Percentiles rank a stretch among this genome's conserved stretches.
phyloP scores from a whole-genome alignment of 2,113 vertebrate species.

The Albula goreensis region DNA sequence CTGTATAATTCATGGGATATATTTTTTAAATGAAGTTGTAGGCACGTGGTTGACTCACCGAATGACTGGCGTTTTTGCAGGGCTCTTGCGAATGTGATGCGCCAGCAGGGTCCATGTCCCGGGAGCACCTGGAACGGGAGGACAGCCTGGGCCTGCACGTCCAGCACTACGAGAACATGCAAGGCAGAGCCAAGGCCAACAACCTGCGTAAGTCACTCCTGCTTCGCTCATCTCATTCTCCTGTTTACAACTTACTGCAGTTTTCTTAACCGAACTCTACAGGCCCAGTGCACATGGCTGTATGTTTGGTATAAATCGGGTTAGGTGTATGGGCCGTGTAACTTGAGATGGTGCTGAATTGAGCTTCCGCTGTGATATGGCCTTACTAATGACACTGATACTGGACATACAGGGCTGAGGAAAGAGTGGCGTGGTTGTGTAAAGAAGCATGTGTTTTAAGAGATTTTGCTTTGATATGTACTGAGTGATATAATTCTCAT shows the following conservation, averaged over 20 bases:
- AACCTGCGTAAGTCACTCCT: conserved; percentile 85
- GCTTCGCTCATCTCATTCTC: neutral
- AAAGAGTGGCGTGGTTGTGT: neutral
- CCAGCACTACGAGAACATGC: conserved; percentile 88
- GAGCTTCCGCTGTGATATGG: too few relatives aligned
- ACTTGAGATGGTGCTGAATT: too few relatives aligned
- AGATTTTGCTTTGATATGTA: neutral
- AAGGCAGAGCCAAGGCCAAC: conserved; percentile 77
- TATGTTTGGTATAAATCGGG: neutral
- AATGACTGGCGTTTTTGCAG: conserved; percentile 65
- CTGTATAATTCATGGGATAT: neutral
- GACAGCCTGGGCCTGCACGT: conserved; percentile 89
- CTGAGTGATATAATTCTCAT: neutral
- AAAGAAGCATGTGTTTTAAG: neutral
- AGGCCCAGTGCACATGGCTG: neutral
- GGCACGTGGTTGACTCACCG: neutral
- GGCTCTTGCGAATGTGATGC: conserved; percentile 92
- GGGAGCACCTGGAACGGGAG: conserved; percentile 89
- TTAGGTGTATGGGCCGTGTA: neutral
- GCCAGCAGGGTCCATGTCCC: conserved; percentile 85
- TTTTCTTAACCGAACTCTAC: neutral
- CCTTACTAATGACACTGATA: too few relatives aligned
- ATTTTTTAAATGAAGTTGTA: neutral
- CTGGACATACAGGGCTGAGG: too few relatives aligned
- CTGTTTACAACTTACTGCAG: conserved; percentile 11